Percentiles rank a stretch among this genome's conserved stretches.
Conservation (phyloP, 1,140 invertebrate species). For the Drosophila lacertosa region DNA sequence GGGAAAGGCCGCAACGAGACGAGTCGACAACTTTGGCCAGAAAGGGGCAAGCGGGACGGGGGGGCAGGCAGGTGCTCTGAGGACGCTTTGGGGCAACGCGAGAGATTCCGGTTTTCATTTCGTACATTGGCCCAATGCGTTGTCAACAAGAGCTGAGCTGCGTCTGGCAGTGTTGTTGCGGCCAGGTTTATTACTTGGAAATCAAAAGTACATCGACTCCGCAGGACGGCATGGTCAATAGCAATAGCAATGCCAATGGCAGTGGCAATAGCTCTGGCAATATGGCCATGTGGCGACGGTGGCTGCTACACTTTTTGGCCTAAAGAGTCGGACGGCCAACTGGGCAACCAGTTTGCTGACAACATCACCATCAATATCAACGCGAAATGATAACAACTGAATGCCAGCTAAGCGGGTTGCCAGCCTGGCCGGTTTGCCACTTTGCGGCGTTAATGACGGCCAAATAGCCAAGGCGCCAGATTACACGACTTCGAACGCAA, state of each 20-base stretch:
- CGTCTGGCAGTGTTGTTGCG: conserved; percentile 9
- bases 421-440: conserved; percentile 48
- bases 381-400: conserved; percentile 34
- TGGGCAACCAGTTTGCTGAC: conserved; percentile 61
- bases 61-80: neutral
- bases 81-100: conserved; percentile 43
- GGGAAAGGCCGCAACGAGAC: conserved; percentile 52
- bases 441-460: conserved; percentile 64
- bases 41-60: neutral
- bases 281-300: conserved; percentile 4
- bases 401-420: conserved; percentile 35
- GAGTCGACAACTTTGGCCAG: neutral
- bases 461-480: conserved; percentile 56
- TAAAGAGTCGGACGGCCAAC: conserved; percentile 57
- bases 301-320: conserved; percentile 74
- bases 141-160: conserved; percentile 43
- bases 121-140: conserved; percentile 72
- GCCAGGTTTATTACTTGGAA: conserved; percentile 72
- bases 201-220: conserved; percentile 75
- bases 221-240: conserved; percentile 43
- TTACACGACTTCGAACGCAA: conserved; percentile 19
- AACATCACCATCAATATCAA: conserved; percentile 27
- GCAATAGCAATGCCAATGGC: conserved; percentile 12
- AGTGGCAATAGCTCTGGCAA: neutral
- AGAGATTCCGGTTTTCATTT: conserved; percentile 61